Base-by-base conservation (phyloP, 2,113 vertebrate species). In the Passerina amoena region DNA sequence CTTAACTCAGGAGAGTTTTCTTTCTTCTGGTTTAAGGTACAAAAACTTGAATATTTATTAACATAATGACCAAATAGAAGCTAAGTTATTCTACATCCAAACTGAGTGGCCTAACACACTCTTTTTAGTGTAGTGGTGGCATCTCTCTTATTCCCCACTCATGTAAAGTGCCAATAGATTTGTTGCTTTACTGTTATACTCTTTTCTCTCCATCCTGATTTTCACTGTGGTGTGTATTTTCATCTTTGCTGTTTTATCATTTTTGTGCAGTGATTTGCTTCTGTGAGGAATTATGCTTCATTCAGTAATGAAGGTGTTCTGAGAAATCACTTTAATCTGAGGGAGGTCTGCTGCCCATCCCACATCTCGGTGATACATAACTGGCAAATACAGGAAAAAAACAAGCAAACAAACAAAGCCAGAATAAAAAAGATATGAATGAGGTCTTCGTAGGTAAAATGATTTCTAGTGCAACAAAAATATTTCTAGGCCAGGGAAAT, bases 351-450 rank as follows among this genome's bases (percentile, higher is more conserved):
- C 33, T 59, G 60, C 14, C 16, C 5, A 64, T 33, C 10, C 5
- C 16, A 33, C 6, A 33, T 47, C 24, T 51, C 3, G 0, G 30
- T 56, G 28, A 51, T 14, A n/a, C 14, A 6, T 61, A 57, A 51
- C 11, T 70, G 31, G 7, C 31, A 79, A 38, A 57, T 16, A 33
- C 11, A 65, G 35, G 4, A 69, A 48, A 8, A 23, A 24, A 48
- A 47, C 42, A 45, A 28, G n/a, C 10, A 5, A 4, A 19, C 0
- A 1, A 10, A 44, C 10, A 27, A 35, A 15, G 2, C 2, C 4
- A n/a, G 14, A 15, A 18, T 5, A 31, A 65, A 37, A 54, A 8
- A 21, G 10, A 33, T 19, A 50, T 19, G 5, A 66, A 75, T 23
- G 25, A 71, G 16, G 28, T 79, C 12, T 63, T 75, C 35, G 27